A percentile compares a stretch with the other conserved stretches of the same genome.
These are phyloP conservation scores for Chrysocyon brachyurus DNA, from an alignment of 2,797 vertebrate species.

Conservation along the genomic window DNA sequence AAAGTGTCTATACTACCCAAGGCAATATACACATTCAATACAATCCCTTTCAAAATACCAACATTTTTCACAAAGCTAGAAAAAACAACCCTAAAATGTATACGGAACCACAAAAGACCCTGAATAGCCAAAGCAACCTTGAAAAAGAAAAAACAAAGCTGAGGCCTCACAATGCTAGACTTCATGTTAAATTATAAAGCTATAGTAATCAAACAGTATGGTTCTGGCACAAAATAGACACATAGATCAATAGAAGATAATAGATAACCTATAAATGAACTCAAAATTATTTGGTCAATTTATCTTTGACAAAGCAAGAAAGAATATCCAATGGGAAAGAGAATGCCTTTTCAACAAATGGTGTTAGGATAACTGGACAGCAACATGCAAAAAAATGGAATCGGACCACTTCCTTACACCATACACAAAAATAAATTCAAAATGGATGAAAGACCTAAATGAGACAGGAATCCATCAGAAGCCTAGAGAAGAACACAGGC, in stretches of 20 bases:
- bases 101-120: background rate
- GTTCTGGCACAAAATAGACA: background rate
- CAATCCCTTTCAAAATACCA: background rate
- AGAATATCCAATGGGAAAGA: background rate
- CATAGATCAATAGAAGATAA: background rate
- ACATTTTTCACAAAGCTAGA: background rate
- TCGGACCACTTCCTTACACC: background rate
- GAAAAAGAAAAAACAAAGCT: background rate
- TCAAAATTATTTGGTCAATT: background rate
- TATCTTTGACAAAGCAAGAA: too few species aligned
- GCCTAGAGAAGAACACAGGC: background rate
- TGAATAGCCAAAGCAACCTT: background rate
- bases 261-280: background rate
- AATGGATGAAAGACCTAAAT: background rate
- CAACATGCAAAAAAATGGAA: background rate
- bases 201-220: background rate
- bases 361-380: background rate
- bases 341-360: background rate
- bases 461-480: background rate
- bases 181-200: background rate
- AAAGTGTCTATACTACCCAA: background rate
- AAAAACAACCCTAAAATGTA: background rate
- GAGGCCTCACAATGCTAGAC: background rate
- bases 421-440: background rate
- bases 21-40: background rate